phyloP scores from a whole-genome alignment of 2,113 vertebrate genomes.

The Mesitornis unicolor region DNA sequence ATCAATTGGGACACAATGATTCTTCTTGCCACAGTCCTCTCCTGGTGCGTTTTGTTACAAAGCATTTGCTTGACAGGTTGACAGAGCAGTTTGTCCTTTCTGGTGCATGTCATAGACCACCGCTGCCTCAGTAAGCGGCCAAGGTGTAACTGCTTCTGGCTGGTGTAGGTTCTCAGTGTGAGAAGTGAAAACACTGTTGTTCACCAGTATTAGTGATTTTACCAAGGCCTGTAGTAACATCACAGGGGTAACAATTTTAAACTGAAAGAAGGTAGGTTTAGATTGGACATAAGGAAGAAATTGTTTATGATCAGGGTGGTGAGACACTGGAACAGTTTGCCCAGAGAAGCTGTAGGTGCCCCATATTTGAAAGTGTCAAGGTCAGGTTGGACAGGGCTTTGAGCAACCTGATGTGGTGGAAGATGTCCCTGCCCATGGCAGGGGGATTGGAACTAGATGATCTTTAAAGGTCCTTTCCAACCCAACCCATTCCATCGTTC shows the following conservation, averaged over 20 bases:
- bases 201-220: neutral
- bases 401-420: rapidly evolving
- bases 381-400: no score
- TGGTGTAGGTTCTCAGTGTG: neutral
- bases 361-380: neutral
- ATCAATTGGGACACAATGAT: neutral
- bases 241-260: neutral
- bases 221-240: neutral
- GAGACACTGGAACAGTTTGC: no score
- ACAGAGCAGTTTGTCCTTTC: neutral
- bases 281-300: no score
- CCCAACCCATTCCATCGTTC: neutral
- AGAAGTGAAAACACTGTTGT: neutral
- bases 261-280: no score
- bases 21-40: neutral
- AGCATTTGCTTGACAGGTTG: neutral
- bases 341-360: no score
- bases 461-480: neutral
- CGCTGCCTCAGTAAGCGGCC: neutral
- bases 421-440: neutral
- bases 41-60: neutral
- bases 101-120: neutral
- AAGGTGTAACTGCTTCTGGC: neutral
- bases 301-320: no score
- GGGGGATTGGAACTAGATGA: neutral